Evolutionary conservation across 2,888 invertebrate genomes (phyloP), one percentile per base, ranked within the genome.

Genomic region (Drosophila rellima): DNA sequence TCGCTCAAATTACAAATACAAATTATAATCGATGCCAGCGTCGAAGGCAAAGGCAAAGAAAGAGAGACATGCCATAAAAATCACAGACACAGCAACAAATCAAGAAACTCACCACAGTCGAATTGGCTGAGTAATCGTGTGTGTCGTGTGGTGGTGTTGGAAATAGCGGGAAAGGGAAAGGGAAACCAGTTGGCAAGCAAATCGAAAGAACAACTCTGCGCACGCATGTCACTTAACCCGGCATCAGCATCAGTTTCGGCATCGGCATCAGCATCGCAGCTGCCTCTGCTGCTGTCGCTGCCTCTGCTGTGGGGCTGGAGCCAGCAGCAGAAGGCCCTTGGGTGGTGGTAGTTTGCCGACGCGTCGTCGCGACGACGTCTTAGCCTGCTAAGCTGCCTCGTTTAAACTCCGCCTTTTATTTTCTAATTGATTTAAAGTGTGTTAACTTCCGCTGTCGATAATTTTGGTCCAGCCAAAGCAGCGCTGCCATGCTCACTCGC

Each of bases 371-470:
- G 47, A 10, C 60, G 55, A 60, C 63, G 70, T 79, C 79, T 79
- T 77, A 74, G 73, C 76, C 68, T 66, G 79, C 80, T 80, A 77
- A 80, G 78, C 67, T 75, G 80, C 42, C 57, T 47, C 85, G 76
- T 78, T 82, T 89, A 89, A 90, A 91, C 91, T 91, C 91, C 91
- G 91, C 91, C 87, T 88, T 88, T 87, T 88, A 89, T 87, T 86
- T 87, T 80, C 80, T 84, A 89, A 90, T 91, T 90, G 91, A 91
- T 91, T 91, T 89, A 88, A 80, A 83, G 88, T 85, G 91, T 90
- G 88, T 87, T 84, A 88, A 91, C 89, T 86, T 78, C 88, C 91
- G 88, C 86, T 90, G 90, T 90, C 91, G 84, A 89, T 90, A 89
- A 82, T 83, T 84, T 86, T 70, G 89, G 89, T 86, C 90, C 90